These are phyloP conservation scores for Gobio occitaniae DNA, from an alignment of 2,797 vertebrate species.

Conservation along the genomic window DNA sequence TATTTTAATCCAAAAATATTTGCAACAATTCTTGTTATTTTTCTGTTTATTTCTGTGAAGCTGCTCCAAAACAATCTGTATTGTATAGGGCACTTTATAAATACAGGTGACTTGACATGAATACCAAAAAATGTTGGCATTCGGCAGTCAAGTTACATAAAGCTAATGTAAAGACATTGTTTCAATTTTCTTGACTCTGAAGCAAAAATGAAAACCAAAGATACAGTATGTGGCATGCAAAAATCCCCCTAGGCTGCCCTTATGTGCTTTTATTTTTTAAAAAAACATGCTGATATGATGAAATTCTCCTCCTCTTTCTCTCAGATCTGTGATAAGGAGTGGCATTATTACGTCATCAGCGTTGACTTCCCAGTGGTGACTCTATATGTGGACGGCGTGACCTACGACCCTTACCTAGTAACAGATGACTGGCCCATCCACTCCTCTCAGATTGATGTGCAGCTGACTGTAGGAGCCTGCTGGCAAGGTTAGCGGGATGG, in stretches of 20 bases:
- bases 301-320: slow-evolving; percentile 57
- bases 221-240: too few relatives aligned
- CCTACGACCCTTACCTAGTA: slow-evolving; percentile 95
- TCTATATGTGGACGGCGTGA: slow-evolving; percentile 93
- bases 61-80: too few relatives aligned
- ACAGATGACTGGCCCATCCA: slow-evolving; percentile 99
- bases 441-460: slow-evolving; percentile 94
- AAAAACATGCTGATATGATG: neutral
- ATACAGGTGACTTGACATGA: too few relatives aligned
- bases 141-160: neutral
- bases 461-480: slow-evolving; percentile 95
- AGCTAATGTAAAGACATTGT: neutral
- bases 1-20: too few relatives aligned
- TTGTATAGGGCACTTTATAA: too few relatives aligned
- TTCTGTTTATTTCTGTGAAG: too few relatives aligned
- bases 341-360: slow-evolving; percentile 97
- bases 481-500: slow-evolving; percentile 90
- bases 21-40: too few relatives aligned
- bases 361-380: slow-evolving; percentile 94
- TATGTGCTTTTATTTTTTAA: neutral
- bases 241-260: too few relatives aligned
- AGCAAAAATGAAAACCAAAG: neutral
- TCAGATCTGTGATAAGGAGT: slow-evolving; percentile 98
- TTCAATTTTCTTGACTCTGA: neutral
- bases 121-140: neutral